Conservation (phyloP, 2,888 invertebrate genomes). For the Drosophila nigricruria region DNA sequence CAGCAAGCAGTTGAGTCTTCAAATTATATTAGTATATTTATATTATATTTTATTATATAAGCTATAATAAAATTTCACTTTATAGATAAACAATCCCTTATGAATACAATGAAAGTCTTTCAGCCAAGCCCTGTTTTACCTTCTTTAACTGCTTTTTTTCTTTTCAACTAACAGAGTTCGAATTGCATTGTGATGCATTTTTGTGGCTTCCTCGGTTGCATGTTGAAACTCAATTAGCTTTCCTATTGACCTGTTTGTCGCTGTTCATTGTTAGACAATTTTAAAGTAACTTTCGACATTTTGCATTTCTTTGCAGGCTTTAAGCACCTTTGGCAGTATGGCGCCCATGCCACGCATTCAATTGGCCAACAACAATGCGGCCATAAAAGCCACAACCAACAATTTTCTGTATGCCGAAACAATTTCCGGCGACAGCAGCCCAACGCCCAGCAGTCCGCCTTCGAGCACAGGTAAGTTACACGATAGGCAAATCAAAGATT, state of each 20-base stretch:
- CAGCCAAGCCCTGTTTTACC: not conserved
- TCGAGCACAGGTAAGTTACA: slow-evolving; percentile 83
- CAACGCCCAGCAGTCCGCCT: slow-evolving; percentile 84
- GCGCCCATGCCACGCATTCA: slow-evolving; percentile 82
- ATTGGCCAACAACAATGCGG: slow-evolving; percentile 56
- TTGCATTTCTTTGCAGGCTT: slow-evolving; percentile 30
- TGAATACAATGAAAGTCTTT: slow-evolving; percentile 13
- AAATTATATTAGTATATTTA: not conserved
- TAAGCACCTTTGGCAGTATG: slow-evolving; percentile 59
- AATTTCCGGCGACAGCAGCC: slow-evolving; percentile 84
- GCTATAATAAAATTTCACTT: not conserved
- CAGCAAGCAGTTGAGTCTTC: no score
- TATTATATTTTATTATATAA: not conserved
- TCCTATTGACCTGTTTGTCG: slow-evolving; percentile 63
- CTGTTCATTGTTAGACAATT: slow-evolving; percentile 18
- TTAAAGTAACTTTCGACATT: slow-evolving; percentile 13
- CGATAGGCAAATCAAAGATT: slow-evolving; percentile 6
- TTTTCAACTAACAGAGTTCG: slow-evolving; percentile 15
- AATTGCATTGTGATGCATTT: slow-evolving; percentile 29
- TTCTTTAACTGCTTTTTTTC: not conserved
- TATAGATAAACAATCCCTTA: not conserved
- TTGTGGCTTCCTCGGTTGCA: slow-evolving; percentile 48
- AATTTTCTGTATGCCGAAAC: slow-evolving; percentile 75
- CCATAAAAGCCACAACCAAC: slow-evolving; percentile 63
- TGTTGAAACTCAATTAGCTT: slow-evolving; percentile 43